Conservation (phyloP, 2,113 vertebrate species). For the Sinocyclocheilus anophthalmus region DNA sequence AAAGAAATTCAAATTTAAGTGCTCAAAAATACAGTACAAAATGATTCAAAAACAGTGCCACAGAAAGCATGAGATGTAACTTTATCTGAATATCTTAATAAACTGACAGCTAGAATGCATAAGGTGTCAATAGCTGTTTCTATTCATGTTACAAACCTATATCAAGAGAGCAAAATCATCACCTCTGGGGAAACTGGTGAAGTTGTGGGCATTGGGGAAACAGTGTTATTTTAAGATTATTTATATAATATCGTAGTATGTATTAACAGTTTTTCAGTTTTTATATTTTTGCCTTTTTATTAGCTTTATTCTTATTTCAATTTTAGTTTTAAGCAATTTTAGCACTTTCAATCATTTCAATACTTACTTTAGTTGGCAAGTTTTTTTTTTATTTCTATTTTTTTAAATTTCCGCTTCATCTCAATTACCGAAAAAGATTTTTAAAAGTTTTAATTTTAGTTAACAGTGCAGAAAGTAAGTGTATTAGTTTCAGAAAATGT, state of each 20-base stretch:
- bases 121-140: neutral
- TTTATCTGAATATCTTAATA: neutral
- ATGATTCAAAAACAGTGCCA: neutral
- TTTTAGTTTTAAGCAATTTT: too few species aligned
- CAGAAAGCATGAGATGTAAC: neutral
- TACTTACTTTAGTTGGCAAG: too few species aligned
- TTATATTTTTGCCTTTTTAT: too few species aligned
- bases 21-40: neutral
- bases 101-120: conserved; percentile 15
- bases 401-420: too few species aligned
- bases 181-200: neutral
- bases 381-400: too few species aligned
- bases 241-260: neutral
- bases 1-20: neutral
- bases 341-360: too few species aligned
- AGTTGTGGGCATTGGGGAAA: neutral
- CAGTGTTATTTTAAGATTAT: neutral
- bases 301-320: too few species aligned
- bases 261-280: neutral
- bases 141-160: neutral
- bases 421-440: too few species aligned
- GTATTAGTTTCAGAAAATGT: neutral
- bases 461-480: too few species aligned
- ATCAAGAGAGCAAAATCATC: neutral
- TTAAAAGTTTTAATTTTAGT: too few species aligned